Conservation (phyloP, 2,888 invertebrate species). For the Chorisops tibialis region DNA sequence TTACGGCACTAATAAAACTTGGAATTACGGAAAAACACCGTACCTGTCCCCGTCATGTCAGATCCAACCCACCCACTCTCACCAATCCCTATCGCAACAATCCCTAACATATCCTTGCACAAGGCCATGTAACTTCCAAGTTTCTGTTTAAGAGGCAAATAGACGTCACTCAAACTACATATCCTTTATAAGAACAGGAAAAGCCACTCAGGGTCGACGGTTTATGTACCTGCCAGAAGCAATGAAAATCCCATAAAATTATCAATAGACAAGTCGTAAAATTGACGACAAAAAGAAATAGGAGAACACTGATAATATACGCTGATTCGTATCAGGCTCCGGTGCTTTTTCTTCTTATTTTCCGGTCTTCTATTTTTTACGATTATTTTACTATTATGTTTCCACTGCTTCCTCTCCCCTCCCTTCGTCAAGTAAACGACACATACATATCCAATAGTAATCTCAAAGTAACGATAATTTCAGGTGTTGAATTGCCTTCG, state of each 20-base stretch:
- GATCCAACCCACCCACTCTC: too few species aligned
- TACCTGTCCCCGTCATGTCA: too few species aligned
- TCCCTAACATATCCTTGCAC: too few species aligned
- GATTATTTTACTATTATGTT: conserved; percentile 31
- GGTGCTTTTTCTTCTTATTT: conserved; percentile 21
- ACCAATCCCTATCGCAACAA: too few species aligned
- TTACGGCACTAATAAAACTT: too few species aligned
- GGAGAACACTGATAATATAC: not conserved
- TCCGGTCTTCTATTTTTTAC: conserved; percentile 32
- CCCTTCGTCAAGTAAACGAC: too few species aligned
- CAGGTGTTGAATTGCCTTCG: conserved; percentile 14
- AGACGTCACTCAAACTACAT: conserved; percentile 6
- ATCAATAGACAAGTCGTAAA: conserved; percentile 33
- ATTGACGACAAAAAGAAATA: conserved; percentile 16
- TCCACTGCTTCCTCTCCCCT: not conserved
- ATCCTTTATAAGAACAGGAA: conserved; percentile 25
- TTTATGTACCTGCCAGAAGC: conserved; percentile 29
- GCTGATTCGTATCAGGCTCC: conserved; percentile 27
- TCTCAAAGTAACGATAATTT: conserved; percentile 16
- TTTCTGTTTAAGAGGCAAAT: conserved; percentile 3
- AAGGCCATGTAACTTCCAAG: conserved; percentile 8
- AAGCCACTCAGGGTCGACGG: conserved; percentile 25
- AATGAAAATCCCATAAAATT: conserved; percentile 31
- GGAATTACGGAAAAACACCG: too few species aligned
- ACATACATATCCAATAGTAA: not conserved